Evolutionary conservation across 2,888 invertebrate genomes (phyloP).

Genomic region (Anoncus sp.): DNA sequence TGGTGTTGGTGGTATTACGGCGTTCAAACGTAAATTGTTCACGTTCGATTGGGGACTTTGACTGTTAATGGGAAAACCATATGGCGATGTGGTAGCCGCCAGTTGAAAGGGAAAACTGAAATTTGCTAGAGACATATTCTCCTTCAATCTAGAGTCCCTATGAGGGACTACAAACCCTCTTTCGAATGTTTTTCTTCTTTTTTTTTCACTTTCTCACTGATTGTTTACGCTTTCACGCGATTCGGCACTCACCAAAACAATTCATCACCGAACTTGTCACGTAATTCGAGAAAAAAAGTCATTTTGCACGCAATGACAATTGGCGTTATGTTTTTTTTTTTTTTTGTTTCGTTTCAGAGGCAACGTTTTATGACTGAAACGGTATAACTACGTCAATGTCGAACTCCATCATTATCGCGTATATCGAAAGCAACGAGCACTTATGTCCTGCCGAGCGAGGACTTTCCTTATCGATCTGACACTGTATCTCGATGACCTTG

Average conservation of each 20-base stretch:
- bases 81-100: conserved; percentile 78
- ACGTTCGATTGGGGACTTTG: conserved; percentile 70
- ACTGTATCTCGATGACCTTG: conserved; percentile 41
- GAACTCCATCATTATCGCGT: conserved; percentile 66
- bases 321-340: conserved; percentile 5
- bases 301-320: background rate
- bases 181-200: too few species aligned
- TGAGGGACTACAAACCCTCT: conserved; percentile 64
- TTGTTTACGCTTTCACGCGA: too few species aligned
- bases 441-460: conserved; percentile 48
- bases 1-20: conserved; percentile 74
- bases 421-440: conserved; percentile 20
- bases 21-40: conserved; percentile 76
- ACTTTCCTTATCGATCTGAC: conserved; percentile 48
- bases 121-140: conserved; percentile 79
- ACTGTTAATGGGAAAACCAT: conserved; percentile 74
- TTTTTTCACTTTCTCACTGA: conserved; percentile 29
- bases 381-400: conserved; percentile 54
- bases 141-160: background rate
- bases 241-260: background rate
- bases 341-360: background rate
- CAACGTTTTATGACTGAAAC: conserved; percentile 38
- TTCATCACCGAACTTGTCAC: background rate
- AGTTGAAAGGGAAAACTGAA: conserved; percentile 80
- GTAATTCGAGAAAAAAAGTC: background rate